phyloP scores from a whole-genome alignment of 2,113 vertebrate species.

The Percopsis transmontana region DNA sequence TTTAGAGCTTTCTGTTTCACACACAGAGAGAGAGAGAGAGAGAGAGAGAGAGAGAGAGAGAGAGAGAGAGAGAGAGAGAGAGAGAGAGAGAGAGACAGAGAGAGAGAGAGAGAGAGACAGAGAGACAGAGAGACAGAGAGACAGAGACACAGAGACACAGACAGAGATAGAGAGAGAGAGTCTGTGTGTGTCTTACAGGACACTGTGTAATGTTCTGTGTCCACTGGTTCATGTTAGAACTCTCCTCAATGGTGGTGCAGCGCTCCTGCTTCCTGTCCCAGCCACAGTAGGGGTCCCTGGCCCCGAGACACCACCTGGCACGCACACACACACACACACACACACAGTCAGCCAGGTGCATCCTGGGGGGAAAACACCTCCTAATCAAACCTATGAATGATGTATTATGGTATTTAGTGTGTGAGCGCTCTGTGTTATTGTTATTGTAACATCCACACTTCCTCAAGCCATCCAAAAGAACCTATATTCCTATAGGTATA shows the following conservation, averaged over 20 bases:
- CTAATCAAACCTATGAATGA: too few relatives aligned
- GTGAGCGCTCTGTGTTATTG: too few relatives aligned
- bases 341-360: too few relatives aligned
- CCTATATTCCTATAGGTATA: too few relatives aligned
- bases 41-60: not conserved
- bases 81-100: not conserved
- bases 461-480: too few relatives aligned
- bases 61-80: slow-evolving; percentile 1
- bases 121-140: not conserved
- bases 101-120: not conserved
- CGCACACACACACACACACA: too few relatives aligned
- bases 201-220: slow-evolving; percentile 95
- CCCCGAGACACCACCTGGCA: slow-evolving; percentile 88
- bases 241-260: slow-evolving; percentile 96
- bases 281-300: slow-evolving; percentile 95
- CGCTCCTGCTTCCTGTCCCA: slow-evolving; percentile 92
- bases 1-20: too few relatives aligned
- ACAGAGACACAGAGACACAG: too few relatives aligned
- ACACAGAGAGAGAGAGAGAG: not conserved
- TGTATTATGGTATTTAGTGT: too few relatives aligned
- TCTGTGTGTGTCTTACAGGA: slow-evolving; percentile 81
- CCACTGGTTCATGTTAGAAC: slow-evolving; percentile 98
- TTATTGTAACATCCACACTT: too few relatives aligned
- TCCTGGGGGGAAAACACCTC: too few relatives aligned
- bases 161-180: not conserved